phyloP scores from a whole-genome alignment of 2,113 vertebrate species.

The Callaeas wilsoni region DNA sequence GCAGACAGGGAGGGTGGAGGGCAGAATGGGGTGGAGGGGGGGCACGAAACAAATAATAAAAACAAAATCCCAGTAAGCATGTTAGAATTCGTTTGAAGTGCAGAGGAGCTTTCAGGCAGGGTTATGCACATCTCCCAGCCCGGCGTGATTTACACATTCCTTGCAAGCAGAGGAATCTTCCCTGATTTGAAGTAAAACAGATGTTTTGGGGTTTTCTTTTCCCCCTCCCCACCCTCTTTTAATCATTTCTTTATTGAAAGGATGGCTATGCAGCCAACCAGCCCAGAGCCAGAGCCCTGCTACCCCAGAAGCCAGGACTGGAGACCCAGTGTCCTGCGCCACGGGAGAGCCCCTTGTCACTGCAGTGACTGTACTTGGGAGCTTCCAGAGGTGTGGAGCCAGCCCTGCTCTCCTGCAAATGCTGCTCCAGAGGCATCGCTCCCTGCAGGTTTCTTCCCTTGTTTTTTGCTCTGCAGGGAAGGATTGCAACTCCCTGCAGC shows the following conservation, averaged over 20 bases:
- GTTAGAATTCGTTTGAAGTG: conserved; percentile 77
- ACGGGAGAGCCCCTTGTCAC: fast-evolving
- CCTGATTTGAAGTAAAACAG: conserved; percentile 76
- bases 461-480: not conserved
- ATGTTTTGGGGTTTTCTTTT: conserved; percentile 59
- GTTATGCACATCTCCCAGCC: conserved; percentile 65
- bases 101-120: conserved; percentile 63
- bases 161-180: conserved; percentile 70
- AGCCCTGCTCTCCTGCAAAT: not conserved
- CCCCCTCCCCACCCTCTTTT: not conserved
- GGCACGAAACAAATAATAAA: conserved; percentile 58
- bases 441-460: not conserved
- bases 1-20: conserved; percentile 12
- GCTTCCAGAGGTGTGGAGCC: not conserved
- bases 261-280: not conserved
- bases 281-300: not conserved
- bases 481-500: not conserved
- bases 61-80: conserved; percentile 66
- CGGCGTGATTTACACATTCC: conserved; percentile 72
- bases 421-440: not conserved
- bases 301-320: not conserved
- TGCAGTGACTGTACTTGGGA: not conserved
- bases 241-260: conserved; percentile 43
- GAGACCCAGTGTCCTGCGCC: not conserved
- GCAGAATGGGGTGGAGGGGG: not conserved